Conservation (phyloP, 2,888 invertebrate genomes). For the Nesidiocoris tenuis region DNA sequence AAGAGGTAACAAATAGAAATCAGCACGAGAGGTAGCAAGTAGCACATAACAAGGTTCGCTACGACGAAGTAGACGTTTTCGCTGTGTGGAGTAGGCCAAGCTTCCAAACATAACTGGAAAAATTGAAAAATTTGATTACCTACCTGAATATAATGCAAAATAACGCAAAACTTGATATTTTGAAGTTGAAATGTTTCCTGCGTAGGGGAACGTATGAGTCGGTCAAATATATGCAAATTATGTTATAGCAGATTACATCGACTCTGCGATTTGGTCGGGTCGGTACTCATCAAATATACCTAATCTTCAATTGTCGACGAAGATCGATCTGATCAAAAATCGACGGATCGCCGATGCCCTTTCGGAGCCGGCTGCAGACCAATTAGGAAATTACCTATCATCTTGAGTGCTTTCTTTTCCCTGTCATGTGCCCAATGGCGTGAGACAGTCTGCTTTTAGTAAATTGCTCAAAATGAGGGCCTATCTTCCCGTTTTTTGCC, state of each 20-base stretch:
- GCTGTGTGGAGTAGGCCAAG: constrained; percentile 57
- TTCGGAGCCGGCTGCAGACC: neutral
- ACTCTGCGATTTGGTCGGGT: no score
- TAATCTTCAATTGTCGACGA: no score
- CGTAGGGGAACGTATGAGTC: no score
- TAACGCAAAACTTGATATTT: no score
- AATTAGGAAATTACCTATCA: constrained; percentile 42
- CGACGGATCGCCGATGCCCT: neutral
- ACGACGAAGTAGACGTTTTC: constrained; percentile 59
- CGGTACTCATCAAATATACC: no score
- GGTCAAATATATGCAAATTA: no score
- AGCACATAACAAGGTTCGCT: constrained; percentile 59
- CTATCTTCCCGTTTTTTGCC: constrained; percentile 31
- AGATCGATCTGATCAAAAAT: neutral
- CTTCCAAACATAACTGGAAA: constrained; percentile 54
- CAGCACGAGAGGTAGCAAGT: constrained; percentile 58
- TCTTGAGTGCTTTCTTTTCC: constrained; percentile 34
- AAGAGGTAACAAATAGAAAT: constrained; percentile 60
- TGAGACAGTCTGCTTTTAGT: constrained; percentile 40
- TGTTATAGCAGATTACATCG: no score
- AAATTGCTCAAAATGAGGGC: constrained; percentile 36
- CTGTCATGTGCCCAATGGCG: constrained; percentile 42
- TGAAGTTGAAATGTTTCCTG: no score
- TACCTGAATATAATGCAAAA: no score
- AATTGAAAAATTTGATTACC: neutral